Conservation (phyloP, 2,888 invertebrate genomes). For the Charanyca ferruginea region DNA sequence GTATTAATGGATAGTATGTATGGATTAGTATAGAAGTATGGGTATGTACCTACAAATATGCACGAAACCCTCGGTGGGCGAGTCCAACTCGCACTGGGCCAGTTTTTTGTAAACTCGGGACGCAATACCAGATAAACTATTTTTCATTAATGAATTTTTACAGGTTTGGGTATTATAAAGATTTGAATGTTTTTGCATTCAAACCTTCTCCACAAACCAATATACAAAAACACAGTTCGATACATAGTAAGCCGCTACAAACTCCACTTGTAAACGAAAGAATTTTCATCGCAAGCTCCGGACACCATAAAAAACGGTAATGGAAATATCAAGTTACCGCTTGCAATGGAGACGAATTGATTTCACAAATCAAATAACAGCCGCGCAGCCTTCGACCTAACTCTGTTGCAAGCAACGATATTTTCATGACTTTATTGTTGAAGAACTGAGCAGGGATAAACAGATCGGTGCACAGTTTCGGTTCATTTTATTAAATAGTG, state of each 20-base stretch:
- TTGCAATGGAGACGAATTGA: conserved; percentile 81
- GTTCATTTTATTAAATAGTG: not conserved
- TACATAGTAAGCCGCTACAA: not conserved
- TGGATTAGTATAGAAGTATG: too few species aligned
- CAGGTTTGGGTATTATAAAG: too few species aligned
- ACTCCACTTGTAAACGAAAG: conserved; percentile 28
- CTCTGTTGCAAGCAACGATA: conserved; percentile 28
- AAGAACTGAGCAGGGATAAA: not conserved
- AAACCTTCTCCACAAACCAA: not conserved
- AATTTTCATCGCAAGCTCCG: conserved; percentile 37
- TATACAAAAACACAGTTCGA: conserved; percentile 1
- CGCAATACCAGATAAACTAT: too few species aligned
- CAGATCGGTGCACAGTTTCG: not conserved
- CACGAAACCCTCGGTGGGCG: too few species aligned
- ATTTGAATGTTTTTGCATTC: too few species aligned
- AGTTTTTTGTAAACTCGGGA: too few species aligned
- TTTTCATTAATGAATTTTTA: too few species aligned
- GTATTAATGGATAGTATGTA: too few species aligned
- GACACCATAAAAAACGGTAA: conserved; percentile 69
- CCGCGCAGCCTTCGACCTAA: conserved; percentile 59
- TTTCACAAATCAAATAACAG: conserved; percentile 84
- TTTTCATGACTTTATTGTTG: conserved; percentile 8
- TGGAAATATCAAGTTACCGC: conserved; percentile 83
- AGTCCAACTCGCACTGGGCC: too few species aligned
- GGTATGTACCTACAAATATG: too few species aligned